These are phyloP conservation scores for Orthosia cruda DNA, from an alignment of 2,888 invertebrate genomes.

Conservation along the genomic window DNA sequence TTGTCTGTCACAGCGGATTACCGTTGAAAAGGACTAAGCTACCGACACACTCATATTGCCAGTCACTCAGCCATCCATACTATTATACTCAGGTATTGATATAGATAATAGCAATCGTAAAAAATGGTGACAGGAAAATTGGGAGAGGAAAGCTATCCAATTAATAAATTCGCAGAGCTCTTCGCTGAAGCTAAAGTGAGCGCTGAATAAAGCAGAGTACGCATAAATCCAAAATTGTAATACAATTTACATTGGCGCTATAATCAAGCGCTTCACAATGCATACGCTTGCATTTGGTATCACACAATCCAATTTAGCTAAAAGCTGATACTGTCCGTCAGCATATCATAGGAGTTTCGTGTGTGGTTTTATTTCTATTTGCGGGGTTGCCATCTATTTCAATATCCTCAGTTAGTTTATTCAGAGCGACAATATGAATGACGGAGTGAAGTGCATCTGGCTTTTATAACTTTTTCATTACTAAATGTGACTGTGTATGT, in stretches of 20 bases:
- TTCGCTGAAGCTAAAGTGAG: conserved; percentile 31
- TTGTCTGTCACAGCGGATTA: conserved; percentile 64
- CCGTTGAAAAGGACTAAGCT: conserved; percentile 62
- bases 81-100: conserved; percentile 36
- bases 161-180: conserved; percentile 52
- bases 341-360: conserved; percentile 64
- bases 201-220: conserved; percentile 44
- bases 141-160: conserved; percentile 48
- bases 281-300: conserved; percentile 54
- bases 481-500: no score
- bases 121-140: conserved; percentile 42
- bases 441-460: conserved; percentile 7
- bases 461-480: conserved; percentile 18
- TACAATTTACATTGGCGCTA: conserved; percentile 50
- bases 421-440: conserved; percentile 49
- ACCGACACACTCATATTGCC: conserved; percentile 26
- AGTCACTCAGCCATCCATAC: conserved; percentile 27
- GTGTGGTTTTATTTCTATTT: conserved; percentile 72
- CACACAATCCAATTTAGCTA: conserved; percentile 79
- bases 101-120: conserved; percentile 32
- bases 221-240: conserved; percentile 55
- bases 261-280: conserved; percentile 60
- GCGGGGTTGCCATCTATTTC: conserved; percentile 70
- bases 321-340: conserved; percentile 78
- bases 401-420: conserved; percentile 62